Evolutionary conservation across 2,113 vertebrate genomes (phyloP), one percentile per base, ranked within the genome.

Genomic region (Petrocephalus zakoni): DNA sequence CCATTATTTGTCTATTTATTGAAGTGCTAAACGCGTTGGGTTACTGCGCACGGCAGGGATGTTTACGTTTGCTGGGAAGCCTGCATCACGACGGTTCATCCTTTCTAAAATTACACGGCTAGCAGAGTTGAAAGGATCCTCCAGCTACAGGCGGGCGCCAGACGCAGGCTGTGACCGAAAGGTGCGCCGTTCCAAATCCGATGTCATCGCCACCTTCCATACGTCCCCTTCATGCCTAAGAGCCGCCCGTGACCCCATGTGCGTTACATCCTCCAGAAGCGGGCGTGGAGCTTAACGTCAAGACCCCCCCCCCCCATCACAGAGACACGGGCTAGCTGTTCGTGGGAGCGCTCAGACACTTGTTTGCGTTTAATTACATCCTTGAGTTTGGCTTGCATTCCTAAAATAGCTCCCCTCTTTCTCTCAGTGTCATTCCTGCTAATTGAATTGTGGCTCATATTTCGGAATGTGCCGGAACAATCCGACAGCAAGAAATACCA

Each of bases 281-380:
- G 68, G 29, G 72, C n/a, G 13, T 78, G 5, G 13, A 78, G 72
- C 6, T 13, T n/a, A 42, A 42, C 0, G 34, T 2, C 25, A 13
- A 68, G 58, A 15, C 21, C 56, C 56, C 15, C 22, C n/a, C 13
- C 29, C 5, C 29, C 68, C 37, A 49, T 83, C 49, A 49, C 22
- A 83, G 5, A 49, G 81, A 83, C 21, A n/a, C 37, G 5, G 8
- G 37, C 81, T 42, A 83, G 46, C 22, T n/a, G 10, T 47, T 22
- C 37, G n/a, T 83, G 46, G 21, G 72, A 83, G 17, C 37, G 37
- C 81, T 21, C 21, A 22, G 81, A 21, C 34, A 82, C 29, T 81
- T 86, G 51, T 29, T 88, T 56, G 42, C 52, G 46, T 82, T 88
- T 81, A 81, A 88, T 52, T 75, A 52, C 87, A 55, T 82, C 72